Base-by-base conservation (phyloP, 2,113 vertebrate genomes). In the Tylochromis polylepis region DNA sequence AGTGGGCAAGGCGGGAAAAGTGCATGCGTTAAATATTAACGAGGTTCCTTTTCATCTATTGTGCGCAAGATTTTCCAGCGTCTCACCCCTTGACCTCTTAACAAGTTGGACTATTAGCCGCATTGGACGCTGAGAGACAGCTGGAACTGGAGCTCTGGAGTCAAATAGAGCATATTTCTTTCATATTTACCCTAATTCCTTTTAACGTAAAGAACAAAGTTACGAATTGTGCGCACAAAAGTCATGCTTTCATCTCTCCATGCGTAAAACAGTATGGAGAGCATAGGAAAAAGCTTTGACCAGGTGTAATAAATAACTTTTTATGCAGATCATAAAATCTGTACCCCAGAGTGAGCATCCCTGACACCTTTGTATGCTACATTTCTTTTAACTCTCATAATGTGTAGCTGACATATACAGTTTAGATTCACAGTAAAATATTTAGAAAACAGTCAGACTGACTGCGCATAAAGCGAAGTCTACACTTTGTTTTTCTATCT, bases 31-130 rank as follows among this genome's bases (percentile, higher is more conserved):
- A 95, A 97, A 95, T 92, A 93, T 84, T 94, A 29, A 97, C 95
- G 87, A 84, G 31, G 79, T 83, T 89, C 91, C 88, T 85, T 95
- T 96, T 96, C 95, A 95, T 92, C 82, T 88, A 24, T 20, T 84
- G 60, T 83, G 84, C 84, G 92, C 91, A 96, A 95, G 87, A 94
- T 96, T 96, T 97, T 97, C 96, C 96, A 95, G 86, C 24, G 59
- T 86, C 85, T 94, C 88, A 92, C 93, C 92, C 79, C 72, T 16
- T 95, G 94, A 96, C 95, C 95, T 85, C 34, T 83, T 57, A 72
- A 94, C 88, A 87, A 85, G 88, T 56, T 60, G 58, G 55, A 75
- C 90, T 7, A 85, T 87, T 92, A 85, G 77, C 18, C 43, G 72
- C 10, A n/a, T 49, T 56, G 82, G 58, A 78, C 12, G 18, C 46